phyloP scores from a whole-genome alignment of 2,888 invertebrate species.

The Spodoptera picta region DNA sequence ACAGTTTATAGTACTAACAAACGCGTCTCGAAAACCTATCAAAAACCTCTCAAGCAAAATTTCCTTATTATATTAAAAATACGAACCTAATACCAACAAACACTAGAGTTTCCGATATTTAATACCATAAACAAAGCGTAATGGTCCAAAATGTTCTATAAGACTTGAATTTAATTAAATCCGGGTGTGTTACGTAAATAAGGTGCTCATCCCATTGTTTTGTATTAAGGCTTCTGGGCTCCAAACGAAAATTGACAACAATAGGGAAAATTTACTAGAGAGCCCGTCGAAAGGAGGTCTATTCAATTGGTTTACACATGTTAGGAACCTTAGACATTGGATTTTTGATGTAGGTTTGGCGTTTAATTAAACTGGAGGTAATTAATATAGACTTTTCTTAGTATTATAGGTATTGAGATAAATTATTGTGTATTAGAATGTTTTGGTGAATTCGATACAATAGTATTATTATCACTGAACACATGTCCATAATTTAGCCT shows the following conservation, averaged over 20 bases:
- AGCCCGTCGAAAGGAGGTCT: neutral
- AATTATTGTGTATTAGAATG: too few relatives aligned
- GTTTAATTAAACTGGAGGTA: neutral
- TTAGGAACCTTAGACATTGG: neutral
- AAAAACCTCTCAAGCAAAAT: neutral
- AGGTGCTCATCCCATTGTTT: slow-evolving; percentile 42
- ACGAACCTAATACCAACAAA: slow-evolving; percentile 5
- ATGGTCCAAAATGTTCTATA: slow-evolving; percentile 30
- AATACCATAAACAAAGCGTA: slow-evolving; percentile 39
- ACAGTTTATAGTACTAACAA: too few relatives aligned
- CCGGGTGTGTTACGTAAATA: slow-evolving; percentile 52
- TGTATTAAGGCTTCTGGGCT: slow-evolving; percentile 37
- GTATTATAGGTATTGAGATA: too few relatives aligned
- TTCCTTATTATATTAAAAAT: neutral
- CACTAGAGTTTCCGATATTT: slow-evolving; percentile 35
- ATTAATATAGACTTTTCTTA: too few relatives aligned
- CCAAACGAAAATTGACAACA: slow-evolving; percentile 47
- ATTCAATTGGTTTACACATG: slow-evolving; percentile 3
- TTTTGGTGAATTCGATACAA: too few relatives aligned
- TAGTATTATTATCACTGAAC: too few relatives aligned
- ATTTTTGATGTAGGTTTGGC: neutral
- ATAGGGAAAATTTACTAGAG: slow-evolving; percentile 41
- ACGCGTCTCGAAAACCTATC: too few relatives aligned
- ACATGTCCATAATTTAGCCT: too few relatives aligned
- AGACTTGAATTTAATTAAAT: slow-evolving; percentile 52